Conservation (phyloP, 1,140 invertebrate genomes). For the Drosophila bipectinata region DNA sequence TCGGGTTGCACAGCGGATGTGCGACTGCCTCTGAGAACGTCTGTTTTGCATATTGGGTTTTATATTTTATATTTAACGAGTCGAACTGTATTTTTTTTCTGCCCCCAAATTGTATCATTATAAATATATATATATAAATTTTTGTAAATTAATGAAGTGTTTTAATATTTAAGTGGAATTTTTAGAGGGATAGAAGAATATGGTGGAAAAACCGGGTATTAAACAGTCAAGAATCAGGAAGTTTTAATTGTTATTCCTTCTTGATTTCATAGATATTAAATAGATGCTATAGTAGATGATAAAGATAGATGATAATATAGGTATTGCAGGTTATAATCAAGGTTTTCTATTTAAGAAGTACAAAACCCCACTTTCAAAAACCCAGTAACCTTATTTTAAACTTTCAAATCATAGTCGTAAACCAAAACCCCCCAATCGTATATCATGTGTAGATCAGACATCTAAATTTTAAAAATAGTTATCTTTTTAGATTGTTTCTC, state of each 20-base stretch:
- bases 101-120: background rate
- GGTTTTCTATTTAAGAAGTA: no score
- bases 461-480: slow-evolving; percentile 26
- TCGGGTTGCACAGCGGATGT: slow-evolving; percentile 24
- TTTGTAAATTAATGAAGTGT: background rate
- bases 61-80: background rate
- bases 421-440: background rate
- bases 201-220: no score
- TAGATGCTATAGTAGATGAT: no score
- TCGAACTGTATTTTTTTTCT: slow-evolving; percentile 2
- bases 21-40: slow-evolving; percentile 12
- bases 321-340: no score
- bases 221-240: no score
- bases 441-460: slow-evolving; percentile 14
- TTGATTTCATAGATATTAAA: no score
- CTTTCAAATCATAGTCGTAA: no score
- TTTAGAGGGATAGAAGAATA: no score
- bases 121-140: background rate
- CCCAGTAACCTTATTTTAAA: no score
- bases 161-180: no score
- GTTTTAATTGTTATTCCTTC: no score
- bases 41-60: background rate
- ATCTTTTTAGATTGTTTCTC: slow-evolving; percentile 23
- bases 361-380: background rate
- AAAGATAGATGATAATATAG: no score